Evolutionary conservation across 2,113 vertebrate species (phyloP), one percentile per base, ranked within the genome.

Genomic region (Polyodon spathula): DNA sequence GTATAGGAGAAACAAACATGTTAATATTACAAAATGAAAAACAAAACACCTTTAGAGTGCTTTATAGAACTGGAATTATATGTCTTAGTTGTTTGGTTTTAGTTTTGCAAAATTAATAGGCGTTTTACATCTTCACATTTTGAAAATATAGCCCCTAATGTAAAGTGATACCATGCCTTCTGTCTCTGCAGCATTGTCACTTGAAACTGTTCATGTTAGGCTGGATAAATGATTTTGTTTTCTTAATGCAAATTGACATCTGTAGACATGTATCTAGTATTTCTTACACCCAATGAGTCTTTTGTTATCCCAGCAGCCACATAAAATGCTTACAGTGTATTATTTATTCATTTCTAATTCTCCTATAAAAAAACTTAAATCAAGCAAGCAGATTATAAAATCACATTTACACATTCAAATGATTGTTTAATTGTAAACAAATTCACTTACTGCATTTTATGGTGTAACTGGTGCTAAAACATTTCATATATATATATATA

Each of bases 401-500:
- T 78, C 62, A 73, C 66, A 57, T 50, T 73, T 73, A 71, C 58
- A 51, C 39, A 2, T 46, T 57, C 65, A 63, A 68, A 71, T 75
- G 69, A 73, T 66, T 71, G 59, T 57, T 55, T 51, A 40, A 38
- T 40, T 60, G 63, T 57, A 53, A 48, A 38, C 62, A 55, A 68
- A 75, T 66, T 72, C 55, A 78, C 66, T 70, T 65, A 63, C 69
- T n/a, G n/a, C n/a, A n/a, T 65, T 70, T 61, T 73, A 75, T 58
- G 68, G 64, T 72, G 58, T 62, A 61, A 50, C 64, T 61, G 68
- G 75, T 74, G 11, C 46, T 50, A 50, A 50, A 69, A n/a, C n/a
- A n/a, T n/a, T n/a, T n/a, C n/a, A n/a, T n/a, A n/a, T n/a, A n/a
- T n/a, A n/a, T n/a, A n/a, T n/a, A n/a, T n/a, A n/a, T n/a, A n/a